A percentile compares a stretch with the other conserved stretches of the same genome.
These are phyloP conservation scores for Cerceris ruficornis DNA, from an alignment of 2,888 invertebrate species.

Conservation along the genomic window DNA sequence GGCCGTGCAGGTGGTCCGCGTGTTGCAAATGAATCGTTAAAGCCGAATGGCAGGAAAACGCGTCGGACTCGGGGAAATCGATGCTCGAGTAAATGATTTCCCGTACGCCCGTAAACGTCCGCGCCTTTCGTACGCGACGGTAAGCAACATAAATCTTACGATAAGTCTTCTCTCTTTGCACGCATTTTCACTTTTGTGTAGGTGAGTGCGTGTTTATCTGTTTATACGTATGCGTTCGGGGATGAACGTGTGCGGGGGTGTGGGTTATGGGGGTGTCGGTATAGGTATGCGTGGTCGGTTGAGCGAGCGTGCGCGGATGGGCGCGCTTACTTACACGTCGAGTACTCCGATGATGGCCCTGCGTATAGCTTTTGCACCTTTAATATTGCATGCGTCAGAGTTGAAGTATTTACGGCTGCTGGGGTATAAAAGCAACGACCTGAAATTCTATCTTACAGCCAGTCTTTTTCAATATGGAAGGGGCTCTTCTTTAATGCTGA, in stretches of 20 bases:
- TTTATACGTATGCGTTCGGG: slow-evolving; percentile 4
- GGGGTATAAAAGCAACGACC: slow-evolving; percentile 51
- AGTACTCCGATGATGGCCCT: slow-evolving; percentile 71
- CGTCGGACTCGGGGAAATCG: slow-evolving; percentile 55
- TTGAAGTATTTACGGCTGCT: slow-evolving; percentile 78
- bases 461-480: slow-evolving; percentile 43
- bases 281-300: too few relatives aligned
- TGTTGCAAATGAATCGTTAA: slow-evolving; percentile 65
- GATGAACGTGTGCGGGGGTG: background rate
- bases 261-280: slow-evolving; percentile 15
- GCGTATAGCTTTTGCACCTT: slow-evolving; percentile 73
- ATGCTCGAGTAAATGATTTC: slow-evolving; percentile 66
- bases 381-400: slow-evolving; percentile 78
- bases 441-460: slow-evolving; percentile 29
- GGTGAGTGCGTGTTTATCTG: background rate
- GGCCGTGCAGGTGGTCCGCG: slow-evolving; percentile 25
- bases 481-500: slow-evolving; percentile 12
- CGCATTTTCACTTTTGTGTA: slow-evolving; percentile 5
- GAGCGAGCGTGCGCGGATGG: slow-evolving; percentile 7
- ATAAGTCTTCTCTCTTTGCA: slow-evolving; percentile 27
- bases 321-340: slow-evolving; percentile 46
- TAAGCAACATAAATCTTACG: slow-evolving; percentile 76
- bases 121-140: slow-evolving; percentile 62
- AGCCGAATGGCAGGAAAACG: slow-evolving; percentile 47
- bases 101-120: slow-evolving; percentile 61